A percentile compares a stretch with the other conserved stretches of the same genome.
These are phyloP conservation scores for Eutolmus rufibarbis DNA, from an alignment of 2,888 invertebrate species.

Conservation along the genomic window DNA sequence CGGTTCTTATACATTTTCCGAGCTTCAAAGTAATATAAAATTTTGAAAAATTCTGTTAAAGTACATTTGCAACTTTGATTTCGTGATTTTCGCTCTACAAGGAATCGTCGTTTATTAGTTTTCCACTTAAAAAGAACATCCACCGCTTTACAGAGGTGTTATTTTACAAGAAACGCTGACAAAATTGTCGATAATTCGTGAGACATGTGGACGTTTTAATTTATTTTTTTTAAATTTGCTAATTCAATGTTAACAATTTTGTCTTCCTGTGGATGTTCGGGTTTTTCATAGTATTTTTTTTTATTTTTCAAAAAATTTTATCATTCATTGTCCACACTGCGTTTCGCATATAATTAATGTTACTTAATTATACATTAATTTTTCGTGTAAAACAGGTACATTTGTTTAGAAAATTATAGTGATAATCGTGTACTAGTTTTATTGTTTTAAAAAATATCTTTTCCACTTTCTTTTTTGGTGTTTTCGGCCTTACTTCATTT, in stretches of 20 bases:
- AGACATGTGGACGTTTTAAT: background rate
- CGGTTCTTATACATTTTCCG: background rate
- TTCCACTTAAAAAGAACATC: background rate
- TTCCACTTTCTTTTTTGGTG: slow-evolving; percentile 10
- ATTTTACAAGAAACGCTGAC: background rate
- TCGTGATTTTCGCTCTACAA: slow-evolving; percentile 31
- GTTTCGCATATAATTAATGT: slow-evolving; percentile 20
- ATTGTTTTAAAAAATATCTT: slow-evolving; percentile 23
- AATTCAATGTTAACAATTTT: background rate
- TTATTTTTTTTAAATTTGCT: background rate
- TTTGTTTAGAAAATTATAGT: slow-evolving; percentile 41
- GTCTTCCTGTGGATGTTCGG: background rate
- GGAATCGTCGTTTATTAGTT: background rate
- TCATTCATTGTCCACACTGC: background rate
- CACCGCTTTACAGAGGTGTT: background rate
- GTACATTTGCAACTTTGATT: slow-evolving; percentile 44
- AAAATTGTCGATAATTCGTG: background rate
- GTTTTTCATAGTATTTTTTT: background rate
- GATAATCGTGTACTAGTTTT: slow-evolving; percentile 34
- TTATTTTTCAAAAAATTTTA: background rate
- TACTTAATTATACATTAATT: slow-evolving; percentile 26
- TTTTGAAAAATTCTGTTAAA: background rate
- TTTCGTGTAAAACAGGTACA: slow-evolving; percentile 47
- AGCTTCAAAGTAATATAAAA: background rate
- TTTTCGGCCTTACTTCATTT: slow-evolving; percentile 14